These are phyloP conservation scores for Galeruca laticollis DNA, from an alignment of 2,888 invertebrate genomes.

Conservation along the genomic window DNA sequence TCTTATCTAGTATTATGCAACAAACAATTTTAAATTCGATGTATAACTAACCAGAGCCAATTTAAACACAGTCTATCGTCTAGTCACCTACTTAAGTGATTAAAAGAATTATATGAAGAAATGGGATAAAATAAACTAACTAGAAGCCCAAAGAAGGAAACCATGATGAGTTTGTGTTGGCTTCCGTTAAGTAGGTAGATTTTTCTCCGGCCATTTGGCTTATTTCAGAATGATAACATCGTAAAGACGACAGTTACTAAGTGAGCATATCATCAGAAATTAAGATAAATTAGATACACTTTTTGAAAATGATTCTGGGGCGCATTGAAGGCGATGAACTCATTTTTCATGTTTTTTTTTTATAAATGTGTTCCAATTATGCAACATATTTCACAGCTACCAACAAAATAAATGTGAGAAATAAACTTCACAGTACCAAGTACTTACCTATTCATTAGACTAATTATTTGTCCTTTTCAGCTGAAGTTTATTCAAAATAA, in stretches of 20 bases:
- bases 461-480: too few relatives aligned
- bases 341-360: not conserved
- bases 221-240: slow-evolving; percentile 49
- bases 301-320: slow-evolving; percentile 3
- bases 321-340: not conserved
- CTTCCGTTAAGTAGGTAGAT: slow-evolving; percentile 27
- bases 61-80: slow-evolving; percentile 11
- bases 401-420: too few relatives aligned
- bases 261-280: slow-evolving; percentile 61
- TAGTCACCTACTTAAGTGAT: slow-evolving; percentile 13
- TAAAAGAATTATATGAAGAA: slow-evolving; percentile 11
- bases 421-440: too few relatives aligned
- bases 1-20: slow-evolving; percentile 7
- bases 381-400: too few relatives aligned
- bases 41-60: slow-evolving; percentile 21
- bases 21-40: slow-evolving; percentile 2
- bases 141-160: slow-evolving; percentile 10
- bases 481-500: too few relatives aligned
- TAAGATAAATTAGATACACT: slow-evolving; percentile 60
- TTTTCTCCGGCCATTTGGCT: slow-evolving; percentile 36
- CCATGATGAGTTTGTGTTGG: slow-evolving; percentile 8
- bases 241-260: slow-evolving; percentile 59
- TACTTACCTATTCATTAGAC: too few relatives aligned
- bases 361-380: not conserved
- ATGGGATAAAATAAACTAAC: slow-evolving; percentile 4